These are phyloP conservation scores for Saiga tatarica DNA, from an alignment of 2,113 vertebrate species.

Conservation along the genomic window DNA sequence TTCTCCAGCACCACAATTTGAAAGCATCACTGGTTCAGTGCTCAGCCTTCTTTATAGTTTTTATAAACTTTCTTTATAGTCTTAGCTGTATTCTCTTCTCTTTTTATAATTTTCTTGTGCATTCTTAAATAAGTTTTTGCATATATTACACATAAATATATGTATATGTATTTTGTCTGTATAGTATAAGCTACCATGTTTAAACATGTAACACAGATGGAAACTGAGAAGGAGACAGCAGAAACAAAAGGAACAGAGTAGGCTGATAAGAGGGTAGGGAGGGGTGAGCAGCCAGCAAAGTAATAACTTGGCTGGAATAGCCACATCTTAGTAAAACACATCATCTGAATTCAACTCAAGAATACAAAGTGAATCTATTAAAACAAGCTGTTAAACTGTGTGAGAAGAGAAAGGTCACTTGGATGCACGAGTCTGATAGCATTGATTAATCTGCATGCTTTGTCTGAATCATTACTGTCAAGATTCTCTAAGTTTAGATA, in stretches of 20 bases:
- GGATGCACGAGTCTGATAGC: neutral
- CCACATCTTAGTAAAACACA: neutral
- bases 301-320: neutral
- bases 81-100: neutral
- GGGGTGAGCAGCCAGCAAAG: neutral
- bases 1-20: neutral
- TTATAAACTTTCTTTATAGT: neutral
- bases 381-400: constrained; percentile 11
- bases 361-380: neutral
- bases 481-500: constrained; percentile 28
- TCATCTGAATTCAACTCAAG: neutral
- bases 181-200: neutral
- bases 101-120: constrained; percentile 9
- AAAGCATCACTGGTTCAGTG: neutral
- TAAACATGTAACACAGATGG: neutral
- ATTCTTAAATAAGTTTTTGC: neutral
- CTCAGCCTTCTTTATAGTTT: neutral
- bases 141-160: neutral
- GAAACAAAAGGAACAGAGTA: neutral
- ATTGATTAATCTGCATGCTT: constrained; percentile 28
- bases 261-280: no score
- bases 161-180: neutral
- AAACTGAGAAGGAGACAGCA: neutral
- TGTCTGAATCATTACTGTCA: neutral
- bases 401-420: neutral